Conservation (phyloP, 2,888 invertebrate species). For the Eulithis prunata region DNA sequence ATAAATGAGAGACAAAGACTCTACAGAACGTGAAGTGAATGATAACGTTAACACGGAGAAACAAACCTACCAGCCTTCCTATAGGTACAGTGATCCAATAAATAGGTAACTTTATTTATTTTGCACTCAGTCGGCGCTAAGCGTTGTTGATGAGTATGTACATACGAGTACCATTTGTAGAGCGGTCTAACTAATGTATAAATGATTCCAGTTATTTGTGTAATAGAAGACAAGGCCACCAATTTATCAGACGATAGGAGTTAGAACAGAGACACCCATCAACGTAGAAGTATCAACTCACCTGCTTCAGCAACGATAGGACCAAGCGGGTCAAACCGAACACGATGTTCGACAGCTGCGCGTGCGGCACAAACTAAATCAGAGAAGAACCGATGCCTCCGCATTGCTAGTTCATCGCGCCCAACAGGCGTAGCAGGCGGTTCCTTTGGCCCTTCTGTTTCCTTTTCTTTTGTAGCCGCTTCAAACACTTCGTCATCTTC, state of each 20-base stretch:
- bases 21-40: slow-evolving; percentile 15
- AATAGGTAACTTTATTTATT: not conserved
- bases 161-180: not conserved
- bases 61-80: not conserved
- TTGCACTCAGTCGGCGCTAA: not conserved
- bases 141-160: not conserved
- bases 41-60: slow-evolving; percentile 9
- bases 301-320: slow-evolving; percentile 86
- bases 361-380: slow-evolving; percentile 90
- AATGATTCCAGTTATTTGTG: not conserved
- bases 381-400: slow-evolving; percentile 91
- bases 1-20: slow-evolving; percentile 22
- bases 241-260: not conserved
- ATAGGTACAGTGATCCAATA: not conserved
- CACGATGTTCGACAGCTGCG: slow-evolving; percentile 89
- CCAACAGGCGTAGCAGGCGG: slow-evolving; percentile 91
- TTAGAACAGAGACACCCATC: not conserved
- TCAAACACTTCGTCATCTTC: slow-evolving; percentile 87
- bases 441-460: slow-evolving; percentile 83
- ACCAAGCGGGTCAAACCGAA: slow-evolving; percentile 89
- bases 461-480: slow-evolving; percentile 64
- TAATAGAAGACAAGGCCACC: not conserved
- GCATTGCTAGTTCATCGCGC: slow-evolving; percentile 90
- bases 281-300: slow-evolving; percentile 55
- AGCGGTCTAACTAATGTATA: not conserved